Evolutionary conservation across 2,888 invertebrate genomes (phyloP).

Genomic region (Trachelus iudaicus): DNA sequence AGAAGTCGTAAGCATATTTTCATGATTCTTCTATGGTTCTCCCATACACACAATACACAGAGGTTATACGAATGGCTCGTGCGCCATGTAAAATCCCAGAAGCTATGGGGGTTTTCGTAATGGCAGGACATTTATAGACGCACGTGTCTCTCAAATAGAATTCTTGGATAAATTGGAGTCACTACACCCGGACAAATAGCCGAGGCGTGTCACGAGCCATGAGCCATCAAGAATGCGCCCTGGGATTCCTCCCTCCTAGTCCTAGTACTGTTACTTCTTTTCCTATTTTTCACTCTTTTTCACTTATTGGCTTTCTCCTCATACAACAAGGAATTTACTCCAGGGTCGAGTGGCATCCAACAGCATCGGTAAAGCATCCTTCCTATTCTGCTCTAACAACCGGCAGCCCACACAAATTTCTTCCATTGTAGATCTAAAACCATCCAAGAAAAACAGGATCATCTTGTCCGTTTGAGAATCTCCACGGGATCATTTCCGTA

Average conservation of each 20-base stretch:
- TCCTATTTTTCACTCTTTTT: not conserved
- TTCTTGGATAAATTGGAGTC: conserved; percentile 15
- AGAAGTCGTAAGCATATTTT: not conserved
- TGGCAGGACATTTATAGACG: conserved; percentile 15
- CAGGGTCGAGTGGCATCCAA: not conserved
- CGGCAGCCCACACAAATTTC: not conserved
- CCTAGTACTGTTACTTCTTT: not conserved
- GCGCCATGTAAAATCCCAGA: conserved; percentile 11
- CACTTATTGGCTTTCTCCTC: not conserved
- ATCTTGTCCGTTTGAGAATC: not conserved
- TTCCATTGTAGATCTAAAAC: not conserved
- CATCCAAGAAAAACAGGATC: not conserved
- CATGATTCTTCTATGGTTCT: not conserved
- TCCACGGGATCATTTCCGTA: not conserved
- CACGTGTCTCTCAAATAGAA: conserved; percentile 13
- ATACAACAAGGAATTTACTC: not conserved
- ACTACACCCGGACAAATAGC: conserved; percentile 11
- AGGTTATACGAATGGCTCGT: not conserved
- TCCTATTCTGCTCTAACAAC: not conserved
- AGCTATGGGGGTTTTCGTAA: conserved; percentile 16
- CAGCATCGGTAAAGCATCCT: not conserved
- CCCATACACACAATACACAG: not conserved
- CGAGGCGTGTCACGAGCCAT: conserved; percentile 4
- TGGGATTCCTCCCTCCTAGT: not conserved
- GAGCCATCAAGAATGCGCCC: conserved; percentile 3